phyloP scores from a whole-genome alignment of 2,113 vertebrate species.

The Cyphomyrus plagiostoma region DNA sequence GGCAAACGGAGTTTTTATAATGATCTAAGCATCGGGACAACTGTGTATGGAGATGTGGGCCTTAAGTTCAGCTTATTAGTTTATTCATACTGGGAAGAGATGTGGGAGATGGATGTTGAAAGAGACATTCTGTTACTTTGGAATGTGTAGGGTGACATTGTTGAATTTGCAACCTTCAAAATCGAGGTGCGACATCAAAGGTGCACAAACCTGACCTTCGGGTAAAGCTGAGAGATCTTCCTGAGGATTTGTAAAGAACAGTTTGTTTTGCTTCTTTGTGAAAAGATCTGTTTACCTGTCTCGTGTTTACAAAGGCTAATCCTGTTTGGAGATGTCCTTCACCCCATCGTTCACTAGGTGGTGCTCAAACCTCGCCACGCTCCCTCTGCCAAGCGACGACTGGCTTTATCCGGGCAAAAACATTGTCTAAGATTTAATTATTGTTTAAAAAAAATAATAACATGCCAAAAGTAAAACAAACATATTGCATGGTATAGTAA shows the following conservation, averaged over 20 bases:
- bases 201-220: conserved; percentile 14
- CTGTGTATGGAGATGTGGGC: neutral
- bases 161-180: conserved; percentile 26
- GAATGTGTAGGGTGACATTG: neutral
- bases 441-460: conserved; percentile 42
- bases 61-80: neutral
- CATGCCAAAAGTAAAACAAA: conserved; percentile 42
- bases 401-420: conserved; percentile 27
- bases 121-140: neutral
- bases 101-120: neutral
- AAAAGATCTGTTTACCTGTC: neutral
- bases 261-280: conserved; percentile 21
- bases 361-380: conserved; percentile 49
- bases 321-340: neutral
- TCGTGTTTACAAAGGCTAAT: conserved; percentile 22
- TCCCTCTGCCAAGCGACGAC: neutral
- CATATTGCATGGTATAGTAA: conserved; percentile 33
- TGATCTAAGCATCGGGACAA: neutral
- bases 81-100: neutral
- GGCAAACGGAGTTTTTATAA: neutral
- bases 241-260: neutral
- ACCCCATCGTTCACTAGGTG: conserved; percentile 54
- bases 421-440: conserved; percentile 50
- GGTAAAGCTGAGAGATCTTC: neutral
- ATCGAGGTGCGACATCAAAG: neutral